Base-by-base conservation (phyloP, 2,797 vertebrate genomes). In the Onychomys torridus region DNA sequence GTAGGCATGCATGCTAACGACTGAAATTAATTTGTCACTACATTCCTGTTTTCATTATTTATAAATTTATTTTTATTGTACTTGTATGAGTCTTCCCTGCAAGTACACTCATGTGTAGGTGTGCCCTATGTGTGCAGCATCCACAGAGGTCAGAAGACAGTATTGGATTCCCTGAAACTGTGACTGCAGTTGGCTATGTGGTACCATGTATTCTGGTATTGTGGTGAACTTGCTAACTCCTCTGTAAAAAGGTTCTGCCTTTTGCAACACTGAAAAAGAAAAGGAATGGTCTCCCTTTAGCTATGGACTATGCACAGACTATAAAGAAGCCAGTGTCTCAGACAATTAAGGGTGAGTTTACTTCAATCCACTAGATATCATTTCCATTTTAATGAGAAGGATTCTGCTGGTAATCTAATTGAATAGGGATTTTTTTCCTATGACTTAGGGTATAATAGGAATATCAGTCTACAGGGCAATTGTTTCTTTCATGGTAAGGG, bases 381-480 rank as follows among this genome's bases (percentile, higher is more conserved):
- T 71, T 95, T 95, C 40, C 25, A 75, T 92, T 75, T 91, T 61
- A 79, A 85, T 40, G 49, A 73, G 37, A 14, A 73, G 9, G n/a
- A 13, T n/a, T 87, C 34, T 85, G 27, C 61, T 87, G 27, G 63
- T 87, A 55, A 76, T 85, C 9, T 49, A 85, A 13, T 17, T 40
- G 34, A 43, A 46, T 76, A 21, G 65, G 46, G n/a, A 73, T 4
- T 23, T 71, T 17, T n/a, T 55, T 37, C 23, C n/a, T n/a, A 87
- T 37, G 34, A 17, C 49, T 32, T 16, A 19, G 23, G 5, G 13
- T 52, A 61, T 23, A 92, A 55, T 29, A 88, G 34, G 63, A 94
- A 67, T 87, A 73, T 67, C 40, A 67, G 87, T 59, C 77, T 27
- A 73, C 14, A 55, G 40, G 0, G 1, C 63, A 84, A 32, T 46